phyloP scores from a whole-genome alignment of 2,113 vertebrate genomes.

The Sprattus sprattus region DNA sequence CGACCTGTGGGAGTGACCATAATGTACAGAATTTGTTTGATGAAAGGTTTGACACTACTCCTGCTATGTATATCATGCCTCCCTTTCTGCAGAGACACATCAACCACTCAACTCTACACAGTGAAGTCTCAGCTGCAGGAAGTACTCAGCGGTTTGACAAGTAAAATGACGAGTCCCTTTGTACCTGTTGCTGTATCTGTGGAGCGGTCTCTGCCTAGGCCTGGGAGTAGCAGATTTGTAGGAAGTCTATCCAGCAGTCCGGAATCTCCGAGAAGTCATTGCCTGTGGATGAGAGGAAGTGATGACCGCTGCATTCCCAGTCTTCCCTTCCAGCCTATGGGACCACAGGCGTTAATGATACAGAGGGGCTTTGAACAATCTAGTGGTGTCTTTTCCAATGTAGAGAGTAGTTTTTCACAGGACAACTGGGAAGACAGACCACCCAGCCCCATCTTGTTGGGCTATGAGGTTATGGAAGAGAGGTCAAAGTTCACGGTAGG shows the following conservation, averaged over 20 bases:
- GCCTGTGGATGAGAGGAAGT: neutral
- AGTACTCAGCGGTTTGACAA: neutral
- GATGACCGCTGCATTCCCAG: neutral
- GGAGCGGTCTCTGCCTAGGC: neutral
- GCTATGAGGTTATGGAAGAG: slow-evolving; percentile 88
- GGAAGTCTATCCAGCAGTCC: neutral
- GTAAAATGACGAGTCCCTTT: slow-evolving; percentile 10
- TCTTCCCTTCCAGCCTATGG: neutral
- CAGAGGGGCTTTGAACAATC: neutral
- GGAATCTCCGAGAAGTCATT: neutral
- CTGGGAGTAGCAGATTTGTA: neutral
- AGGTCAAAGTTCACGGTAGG: slow-evolving; percentile 89
- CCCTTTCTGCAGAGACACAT: neutral
- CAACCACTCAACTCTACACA: neutral
- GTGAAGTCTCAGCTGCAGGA: neutral
- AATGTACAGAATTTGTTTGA: neutral
- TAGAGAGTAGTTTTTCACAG: neutral
- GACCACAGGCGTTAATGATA: neutral
- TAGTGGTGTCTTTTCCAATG: slow-evolving; percentile 4
- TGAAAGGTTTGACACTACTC: neutral
- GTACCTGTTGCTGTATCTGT: neutral
- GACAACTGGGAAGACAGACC: slow-evolving; percentile 74
- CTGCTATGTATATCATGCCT: neutral
- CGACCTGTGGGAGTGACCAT: neutral
- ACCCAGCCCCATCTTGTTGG: slow-evolving; percentile 76